Evolutionary conservation across 2,797 vertebrate genomes (phyloP).

Genomic region (Cyclura pinguis): DNA sequence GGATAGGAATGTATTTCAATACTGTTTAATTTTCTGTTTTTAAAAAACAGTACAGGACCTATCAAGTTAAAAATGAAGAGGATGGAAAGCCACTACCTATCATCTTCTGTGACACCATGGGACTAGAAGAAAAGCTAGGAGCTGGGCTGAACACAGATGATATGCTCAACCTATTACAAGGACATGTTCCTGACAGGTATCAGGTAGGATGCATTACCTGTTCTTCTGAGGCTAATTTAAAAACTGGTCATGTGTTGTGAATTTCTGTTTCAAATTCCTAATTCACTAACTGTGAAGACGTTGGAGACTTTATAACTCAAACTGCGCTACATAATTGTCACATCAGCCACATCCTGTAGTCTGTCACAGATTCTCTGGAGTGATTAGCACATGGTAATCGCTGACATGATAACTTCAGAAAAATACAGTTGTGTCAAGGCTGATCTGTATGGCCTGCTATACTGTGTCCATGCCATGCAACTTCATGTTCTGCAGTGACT

Average conservation of each 20-base stretch:
- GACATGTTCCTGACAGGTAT: slow-evolving; percentile 74
- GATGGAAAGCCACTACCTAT: slow-evolving; percentile 70
- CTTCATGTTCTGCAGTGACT: not conserved
- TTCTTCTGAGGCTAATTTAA: not conserved
- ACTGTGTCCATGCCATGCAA: no score
- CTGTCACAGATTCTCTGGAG: not conserved
- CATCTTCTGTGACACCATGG: slow-evolving; percentile 81
- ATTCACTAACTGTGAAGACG: not conserved
- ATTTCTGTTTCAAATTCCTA: not conserved
- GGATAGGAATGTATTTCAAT: slow-evolving; percentile 8
- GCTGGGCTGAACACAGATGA: slow-evolving; percentile 74
- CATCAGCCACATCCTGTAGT: not conserved
- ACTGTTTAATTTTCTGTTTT: slow-evolving; percentile 13
- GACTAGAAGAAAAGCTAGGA: slow-evolving; percentile 73
- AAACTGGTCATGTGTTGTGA: not conserved
- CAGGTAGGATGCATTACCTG: slow-evolving; percentile 60
- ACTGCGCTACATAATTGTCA: not conserved
- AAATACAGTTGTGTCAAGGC: not conserved
- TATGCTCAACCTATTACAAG: slow-evolving; percentile 72
- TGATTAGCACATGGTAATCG: not conserved
- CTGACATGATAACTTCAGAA: not conserved
- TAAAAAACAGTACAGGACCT: slow-evolving; percentile 74
- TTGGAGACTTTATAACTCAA: not conserved
- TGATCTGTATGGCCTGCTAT: not conserved
- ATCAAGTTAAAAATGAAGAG: slow-evolving; percentile 68